Conservation (phyloP, 1,140 invertebrate species). For the Macrosteles quadrilineatus region DNA sequence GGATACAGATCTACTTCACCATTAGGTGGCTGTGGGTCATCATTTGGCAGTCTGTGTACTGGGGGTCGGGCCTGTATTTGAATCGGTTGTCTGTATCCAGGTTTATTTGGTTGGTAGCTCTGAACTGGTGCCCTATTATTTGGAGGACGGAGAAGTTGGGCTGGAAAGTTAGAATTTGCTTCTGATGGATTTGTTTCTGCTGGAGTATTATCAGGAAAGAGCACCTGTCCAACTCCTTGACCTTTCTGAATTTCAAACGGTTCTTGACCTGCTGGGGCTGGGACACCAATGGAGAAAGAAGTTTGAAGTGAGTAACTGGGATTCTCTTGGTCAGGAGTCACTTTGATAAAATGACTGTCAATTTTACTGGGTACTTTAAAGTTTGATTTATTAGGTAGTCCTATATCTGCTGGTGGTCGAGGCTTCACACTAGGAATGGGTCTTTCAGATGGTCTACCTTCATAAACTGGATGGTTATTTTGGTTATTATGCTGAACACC, state of each 20-base stretch:
- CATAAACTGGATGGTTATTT: background rate
- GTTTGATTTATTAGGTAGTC: conserved; percentile 24
- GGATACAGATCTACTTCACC: conserved; percentile 37
- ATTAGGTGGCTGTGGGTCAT: conserved; percentile 12
- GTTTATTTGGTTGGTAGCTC: conserved; percentile 12
- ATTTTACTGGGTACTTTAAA: conserved; percentile 36
- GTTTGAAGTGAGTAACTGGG: conserved; percentile 45
- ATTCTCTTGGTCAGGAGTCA: conserved; percentile 40
- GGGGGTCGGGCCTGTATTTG: conserved; percentile 11
- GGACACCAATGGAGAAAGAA: conserved; percentile 43
- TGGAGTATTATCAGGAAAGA: conserved; percentile 37
- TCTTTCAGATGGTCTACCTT: background rate
- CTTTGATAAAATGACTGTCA: conserved; percentile 41
- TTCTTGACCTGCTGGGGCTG: conserved; percentile 32
- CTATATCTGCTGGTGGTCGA: conserved; percentile 3
- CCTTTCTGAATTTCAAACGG: conserved; percentile 31
- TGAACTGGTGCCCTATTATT: conserved; percentile 11
- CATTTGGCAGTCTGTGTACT: conserved; percentile 18
- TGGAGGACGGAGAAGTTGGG: background rate
- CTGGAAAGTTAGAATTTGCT: conserved; percentile 11
- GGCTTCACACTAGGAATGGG: conserved; percentile 13
- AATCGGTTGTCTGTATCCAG: conserved; percentile 25
- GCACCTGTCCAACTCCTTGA: conserved; percentile 42
- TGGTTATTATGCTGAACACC: background rate
- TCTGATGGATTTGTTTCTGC: conserved; percentile 14